Base-by-base conservation (phyloP, 2,797 vertebrate genomes). In the Coregonus suidteri region DNA sequence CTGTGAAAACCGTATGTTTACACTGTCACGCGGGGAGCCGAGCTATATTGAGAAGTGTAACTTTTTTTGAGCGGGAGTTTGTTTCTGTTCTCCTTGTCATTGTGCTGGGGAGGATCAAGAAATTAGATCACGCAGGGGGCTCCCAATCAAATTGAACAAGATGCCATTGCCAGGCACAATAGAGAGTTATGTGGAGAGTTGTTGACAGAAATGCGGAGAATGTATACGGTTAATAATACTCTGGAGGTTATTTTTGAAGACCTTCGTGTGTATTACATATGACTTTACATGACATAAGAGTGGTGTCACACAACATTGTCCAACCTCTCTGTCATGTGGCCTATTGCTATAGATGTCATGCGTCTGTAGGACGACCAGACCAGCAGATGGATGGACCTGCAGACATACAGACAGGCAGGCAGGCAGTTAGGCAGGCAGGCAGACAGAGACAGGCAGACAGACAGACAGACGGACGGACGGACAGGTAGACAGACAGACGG, bases 241-340 rank as follows among this genome's bases (percentile, higher is more conserved):
- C 9, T 53, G 52, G 52, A 15, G 52, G 52, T 9, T 89, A 86
- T 89, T 92, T 89, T 79, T 85, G 82, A 87, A 87, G 78, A 86
- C 86, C 88, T 90, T 91, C 81, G 79, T 82, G 75, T 84, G 80
- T 74, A 70, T 83, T 72, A 77, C 3, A 71, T 83, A 79, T 83
- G 83, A 91, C 84, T 88, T 85, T 77, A 77, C 37, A 79, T 88
- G 80, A 77, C 4, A 25, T 78, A 75, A 79, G 52, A 74, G 53
- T 75, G 59, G 80, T 66, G 54, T 82, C n/a, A 64, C 11, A n/a
- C 69, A 73, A 20, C 34, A 68, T 67, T 20, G 15, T 74, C 65
- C 47, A 71, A 18, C 62, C 30, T 11, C 35, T 9, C n/a, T 9
- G 56, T 64, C 18, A 62, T 35, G 35, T 11, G 6, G 54, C 18